Evolutionary conservation across 2,113 vertebrate species (phyloP).

Genomic region (Paramormyrops kingsleyae): DNA sequence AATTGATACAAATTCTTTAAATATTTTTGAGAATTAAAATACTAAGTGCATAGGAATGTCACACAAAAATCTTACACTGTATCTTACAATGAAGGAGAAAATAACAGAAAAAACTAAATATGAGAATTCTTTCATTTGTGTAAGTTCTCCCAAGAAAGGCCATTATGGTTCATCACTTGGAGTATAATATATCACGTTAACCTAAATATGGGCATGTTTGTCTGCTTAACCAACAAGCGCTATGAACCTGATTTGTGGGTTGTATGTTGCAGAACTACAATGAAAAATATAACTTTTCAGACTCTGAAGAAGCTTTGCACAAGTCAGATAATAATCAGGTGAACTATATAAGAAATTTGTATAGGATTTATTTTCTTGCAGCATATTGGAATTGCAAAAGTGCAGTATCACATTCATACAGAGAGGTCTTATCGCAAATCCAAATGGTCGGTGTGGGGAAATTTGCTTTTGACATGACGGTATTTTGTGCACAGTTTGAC

Average conservation of each 20-base stretch:
- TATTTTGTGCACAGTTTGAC: slow-evolving; percentile 45
- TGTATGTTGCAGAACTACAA: slow-evolving; percentile 58
- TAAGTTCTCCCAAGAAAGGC: slow-evolving; percentile 60
- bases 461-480: slow-evolving; percentile 50
- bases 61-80: slow-evolving; percentile 57
- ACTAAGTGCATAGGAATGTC: slow-evolving; percentile 69
- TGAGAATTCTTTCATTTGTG: slow-evolving; percentile 46
- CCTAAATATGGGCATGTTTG: slow-evolving; percentile 53
- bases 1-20: slow-evolving; percentile 41
- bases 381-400: slow-evolving; percentile 68
- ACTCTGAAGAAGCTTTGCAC: slow-evolving; percentile 65
- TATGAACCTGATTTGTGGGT: slow-evolving; percentile 60
- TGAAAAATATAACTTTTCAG: slow-evolving; percentile 54
- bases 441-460: slow-evolving; percentile 45
- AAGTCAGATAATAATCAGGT: slow-evolving; percentile 66
- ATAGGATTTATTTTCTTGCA: slow-evolving; percentile 64
- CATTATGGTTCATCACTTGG: slow-evolving; percentile 55
- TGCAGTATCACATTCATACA: slow-evolving; percentile 63
- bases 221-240: slow-evolving; percentile 58
- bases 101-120: background rate
- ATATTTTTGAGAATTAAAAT: slow-evolving; percentile 51
- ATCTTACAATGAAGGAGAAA: slow-evolving; percentile 38
- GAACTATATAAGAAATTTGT: slow-evolving; percentile 64
- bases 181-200: slow-evolving; percentile 61
- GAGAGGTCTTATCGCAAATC: slow-evolving; percentile 59